Conservation (phyloP, 2,797 vertebrate genomes). For the Syncerus caffer region DNA sequence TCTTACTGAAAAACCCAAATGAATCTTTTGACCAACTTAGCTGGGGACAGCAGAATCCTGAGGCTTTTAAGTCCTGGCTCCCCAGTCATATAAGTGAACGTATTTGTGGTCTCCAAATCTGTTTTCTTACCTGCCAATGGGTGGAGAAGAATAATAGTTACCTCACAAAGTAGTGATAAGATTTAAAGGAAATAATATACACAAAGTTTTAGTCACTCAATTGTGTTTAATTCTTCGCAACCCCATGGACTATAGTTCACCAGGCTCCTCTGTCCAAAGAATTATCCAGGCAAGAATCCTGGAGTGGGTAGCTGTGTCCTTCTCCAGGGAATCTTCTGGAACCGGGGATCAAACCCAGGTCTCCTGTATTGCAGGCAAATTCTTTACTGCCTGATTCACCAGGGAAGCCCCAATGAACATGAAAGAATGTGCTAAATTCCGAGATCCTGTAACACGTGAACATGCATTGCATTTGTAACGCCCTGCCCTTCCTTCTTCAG, state of each 20-base stretch:
- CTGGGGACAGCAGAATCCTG: not conserved
- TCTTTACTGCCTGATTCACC: not conserved
- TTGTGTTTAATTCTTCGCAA: not conserved
- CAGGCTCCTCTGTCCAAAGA: not conserved
- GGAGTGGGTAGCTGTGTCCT: not conserved
- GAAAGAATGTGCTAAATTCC: not conserved
- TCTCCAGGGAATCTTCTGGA: not conserved
- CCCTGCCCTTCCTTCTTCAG: not conserved
- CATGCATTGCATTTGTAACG: not conserved
- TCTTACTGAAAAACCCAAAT: not conserved
- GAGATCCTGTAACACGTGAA: not conserved
- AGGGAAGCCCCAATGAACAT: not conserved
- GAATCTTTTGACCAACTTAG: not conserved
- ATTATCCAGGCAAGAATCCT: not conserved
- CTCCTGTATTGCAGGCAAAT: not conserved
- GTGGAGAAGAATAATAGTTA: not conserved
- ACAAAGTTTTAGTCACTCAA: not conserved
- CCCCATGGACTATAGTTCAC: not conserved
- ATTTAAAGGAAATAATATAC: not conserved
- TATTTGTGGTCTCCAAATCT: not conserved
- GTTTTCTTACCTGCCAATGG: not conserved
- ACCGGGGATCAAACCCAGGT: rapidly evolving
- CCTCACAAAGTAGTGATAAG: not conserved
- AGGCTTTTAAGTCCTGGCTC: not conserved
- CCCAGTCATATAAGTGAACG: rapidly evolving